Evolutionary conservation across 2,888 invertebrate species (phyloP), one percentile per base, ranked within the genome.

Genomic region (Lydus trimaculatus): DNA sequence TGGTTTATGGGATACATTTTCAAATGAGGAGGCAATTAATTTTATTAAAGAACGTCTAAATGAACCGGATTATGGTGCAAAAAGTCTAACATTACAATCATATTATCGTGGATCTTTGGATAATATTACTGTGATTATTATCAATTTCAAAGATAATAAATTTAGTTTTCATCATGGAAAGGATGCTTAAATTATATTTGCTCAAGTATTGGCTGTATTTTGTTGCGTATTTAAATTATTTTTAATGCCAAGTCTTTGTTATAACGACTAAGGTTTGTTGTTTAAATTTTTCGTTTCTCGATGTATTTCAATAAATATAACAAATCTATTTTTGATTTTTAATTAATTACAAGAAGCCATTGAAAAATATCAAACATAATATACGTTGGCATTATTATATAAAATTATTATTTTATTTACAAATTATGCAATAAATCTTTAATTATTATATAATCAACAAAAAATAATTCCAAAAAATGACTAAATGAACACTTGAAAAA

Each of bases 1-100:
- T 87, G 98, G 98, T 1, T 88, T 98, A 36, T 98, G 98, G 98
- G 98, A 98, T 84, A 96, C 96, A 23, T 97, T 98, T 84, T 89
- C 92, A 58, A 98, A 98, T 85, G 97, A 98, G 83, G 98, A 98
- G 85, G 98, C 98, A 31, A 91, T 97, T 15, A 91, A 91, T 76
- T 97, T 93, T 84, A 91, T 97, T 64, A 94, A 93, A 85, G 94
- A 95, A 79, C 90, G 94, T 76, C 87, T 97, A 56, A 90, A 93
- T 80, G 96, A 97, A 85, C 90, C 94, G 5, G 93, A 95, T 83
- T 94, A 90, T 86, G 97, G 97, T 72, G 97, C 98, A 65, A 96
- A 96, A 85, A 95, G 95, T 82, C 89, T 98, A 76, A 93, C 95
- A 25, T 87, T 96, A 75, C 95, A 97, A 85, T 96, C 98, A 15